Evolutionary conservation across 1,140 invertebrate genomes (phyloP).

Genomic region (Sycophaga agraensis): DNA sequence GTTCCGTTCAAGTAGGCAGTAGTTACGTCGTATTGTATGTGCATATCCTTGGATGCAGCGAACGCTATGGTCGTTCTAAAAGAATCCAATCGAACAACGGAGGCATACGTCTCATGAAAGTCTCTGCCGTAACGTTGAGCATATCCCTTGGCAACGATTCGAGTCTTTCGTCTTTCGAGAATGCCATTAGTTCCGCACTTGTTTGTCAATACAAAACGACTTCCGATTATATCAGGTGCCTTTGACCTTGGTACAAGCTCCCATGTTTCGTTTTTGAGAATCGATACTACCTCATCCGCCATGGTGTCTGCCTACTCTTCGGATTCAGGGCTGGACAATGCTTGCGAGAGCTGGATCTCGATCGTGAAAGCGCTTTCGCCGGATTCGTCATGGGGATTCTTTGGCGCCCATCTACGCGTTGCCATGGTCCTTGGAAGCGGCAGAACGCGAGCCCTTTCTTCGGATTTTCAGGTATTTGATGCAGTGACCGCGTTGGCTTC

Average conservation of each 20-base stretch:
- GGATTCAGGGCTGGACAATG: slow-evolving; percentile 19
- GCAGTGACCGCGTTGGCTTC: too few species aligned
- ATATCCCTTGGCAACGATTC: slow-evolving; percentile 34
- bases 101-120: slow-evolving; percentile 35
- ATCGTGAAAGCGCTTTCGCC: background rate
- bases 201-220: slow-evolving; percentile 21
- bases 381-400: background rate
- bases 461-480: background rate
- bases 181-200: slow-evolving; percentile 11
- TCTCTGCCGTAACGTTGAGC: slow-evolving; percentile 32
- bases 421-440: background rate
- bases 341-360: slow-evolving; percentile 23
- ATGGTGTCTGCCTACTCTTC: slow-evolving; percentile 27
- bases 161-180: slow-evolving; percentile 29
- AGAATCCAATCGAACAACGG: slow-evolving; percentile 22
- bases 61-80: background rate
- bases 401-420: background rate
- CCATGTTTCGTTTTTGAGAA: slow-evolving; percentile 28
- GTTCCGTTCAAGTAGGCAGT: background rate
- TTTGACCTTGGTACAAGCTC: slow-evolving; percentile 11
- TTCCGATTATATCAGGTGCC: background rate
- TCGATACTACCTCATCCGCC: slow-evolving; percentile 4
- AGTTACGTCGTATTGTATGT: background rate
- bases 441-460: background rate
- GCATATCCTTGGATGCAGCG: background rate